Percentiles rank a stretch among this genome's conserved stretches.
phyloP scores from a whole-genome alignment of 2,888 invertebrate genomes.

The Leptopilina drosophilae region DNA sequence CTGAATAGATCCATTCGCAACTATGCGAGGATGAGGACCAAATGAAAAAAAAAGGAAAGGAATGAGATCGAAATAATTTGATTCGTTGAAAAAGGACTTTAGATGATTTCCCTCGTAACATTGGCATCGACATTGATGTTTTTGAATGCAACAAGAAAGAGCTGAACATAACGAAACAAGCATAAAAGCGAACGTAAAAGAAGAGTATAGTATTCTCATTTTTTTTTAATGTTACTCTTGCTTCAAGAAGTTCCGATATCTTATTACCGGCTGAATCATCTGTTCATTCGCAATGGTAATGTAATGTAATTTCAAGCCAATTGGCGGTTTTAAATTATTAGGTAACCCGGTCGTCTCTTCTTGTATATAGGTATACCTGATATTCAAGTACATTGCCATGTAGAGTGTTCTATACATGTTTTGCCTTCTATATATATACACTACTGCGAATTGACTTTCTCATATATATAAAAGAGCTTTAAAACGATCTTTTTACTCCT shows the following conservation, averaged over 20 bases:
- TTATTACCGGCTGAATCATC: conserved; percentile 41
- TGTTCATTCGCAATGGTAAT: conserved; percentile 57
- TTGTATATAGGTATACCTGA: background rate
- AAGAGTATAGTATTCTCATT: background rate
- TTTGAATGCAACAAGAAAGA: conserved; percentile 12
- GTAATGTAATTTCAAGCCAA: conserved; percentile 59
- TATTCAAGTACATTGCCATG: conserved; percentile 33
- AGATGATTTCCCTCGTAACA: conserved; percentile 17
- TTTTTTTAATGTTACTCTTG: conserved; percentile 12
- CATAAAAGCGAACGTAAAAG: conserved; percentile 32
- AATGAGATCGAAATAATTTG: conserved; percentile 18
- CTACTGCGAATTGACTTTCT: conserved; percentile 30
- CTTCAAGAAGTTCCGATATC: conserved; percentile 37
- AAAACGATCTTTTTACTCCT: conserved; percentile 23
- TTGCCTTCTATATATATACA: background rate
- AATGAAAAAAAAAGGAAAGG: background rate
- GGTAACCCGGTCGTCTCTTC: conserved; percentile 60
- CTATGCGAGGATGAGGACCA: too few species aligned
- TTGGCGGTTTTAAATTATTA: conserved; percentile 61
- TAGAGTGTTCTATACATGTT: conserved; percentile 20
- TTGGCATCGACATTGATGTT: background rate
- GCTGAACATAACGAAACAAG: background rate
- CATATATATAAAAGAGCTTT: background rate
- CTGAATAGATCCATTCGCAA: too few species aligned
- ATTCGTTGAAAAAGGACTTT: conserved; percentile 34